Conservation (phyloP, 2,888 invertebrate genomes). For the Smittia sp. region DNA sequence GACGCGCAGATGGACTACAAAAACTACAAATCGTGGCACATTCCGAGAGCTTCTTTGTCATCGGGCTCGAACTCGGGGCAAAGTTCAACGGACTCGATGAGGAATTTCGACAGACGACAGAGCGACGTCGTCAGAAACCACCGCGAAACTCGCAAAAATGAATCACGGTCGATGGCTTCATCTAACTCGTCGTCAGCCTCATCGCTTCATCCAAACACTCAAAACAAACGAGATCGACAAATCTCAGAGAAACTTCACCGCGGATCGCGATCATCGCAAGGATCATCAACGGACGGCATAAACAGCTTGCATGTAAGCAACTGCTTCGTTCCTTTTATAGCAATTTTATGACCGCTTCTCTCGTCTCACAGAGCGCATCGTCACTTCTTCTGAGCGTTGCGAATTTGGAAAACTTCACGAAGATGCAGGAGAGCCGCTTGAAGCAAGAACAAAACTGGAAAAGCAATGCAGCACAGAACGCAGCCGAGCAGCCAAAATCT, state of each 20-base stretch:
- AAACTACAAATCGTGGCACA: constrained; percentile 21
- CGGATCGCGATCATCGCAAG: constrained; percentile 15
- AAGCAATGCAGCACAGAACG: background rate
- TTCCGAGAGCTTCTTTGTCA: constrained; percentile 21
- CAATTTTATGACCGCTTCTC: background rate
- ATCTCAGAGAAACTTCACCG: constrained; percentile 18
- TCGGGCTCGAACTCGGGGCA: constrained; percentile 19
- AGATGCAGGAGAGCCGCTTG: background rate
- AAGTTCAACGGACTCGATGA: constrained; percentile 27
- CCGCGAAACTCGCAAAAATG: background rate
- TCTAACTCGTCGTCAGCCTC: background rate
- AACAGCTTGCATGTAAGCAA: constrained; percentile 26
- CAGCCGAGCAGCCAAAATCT: background rate
- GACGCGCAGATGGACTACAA: background rate
- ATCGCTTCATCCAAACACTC: background rate
- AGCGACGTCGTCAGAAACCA: background rate
- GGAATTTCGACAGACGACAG: background rate
- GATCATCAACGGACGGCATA: constrained; percentile 13
- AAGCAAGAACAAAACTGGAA: background rate
- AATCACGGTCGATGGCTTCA: background rate
- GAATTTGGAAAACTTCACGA: constrained; percentile 26
- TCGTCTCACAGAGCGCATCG: constrained; percentile 16
- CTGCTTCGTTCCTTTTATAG: too few species aligned
- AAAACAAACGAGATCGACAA: background rate
- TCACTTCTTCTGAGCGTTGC: constrained; percentile 12